These are phyloP conservation scores for Spea bombifrons DNA, from an alignment of 2,113 vertebrate species.

Conservation along the genomic window DNA sequence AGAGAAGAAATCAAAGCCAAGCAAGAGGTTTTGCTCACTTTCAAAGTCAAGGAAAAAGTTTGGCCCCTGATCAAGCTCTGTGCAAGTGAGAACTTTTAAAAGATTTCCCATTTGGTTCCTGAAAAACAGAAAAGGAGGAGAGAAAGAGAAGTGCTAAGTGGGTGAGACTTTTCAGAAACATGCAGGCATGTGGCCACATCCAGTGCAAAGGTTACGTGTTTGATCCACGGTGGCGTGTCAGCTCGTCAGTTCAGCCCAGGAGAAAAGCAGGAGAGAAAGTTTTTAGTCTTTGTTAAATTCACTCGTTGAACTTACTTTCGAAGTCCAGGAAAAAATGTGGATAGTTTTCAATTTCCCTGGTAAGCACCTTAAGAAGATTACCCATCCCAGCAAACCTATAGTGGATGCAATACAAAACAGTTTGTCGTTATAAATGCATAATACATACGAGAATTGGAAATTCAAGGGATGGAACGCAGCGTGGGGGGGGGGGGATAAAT, in stretches of 20 bases:
- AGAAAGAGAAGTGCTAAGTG: constrained; percentile 59
- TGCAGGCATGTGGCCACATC: constrained; percentile 48
- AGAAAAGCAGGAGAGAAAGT: constrained; percentile 48
- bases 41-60: constrained; percentile 96
- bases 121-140: constrained; percentile 71
- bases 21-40: constrained; percentile 78
- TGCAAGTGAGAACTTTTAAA: constrained; percentile 87
- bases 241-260: constrained; percentile 56
- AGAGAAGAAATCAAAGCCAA: constrained; percentile 63
- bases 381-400: constrained; percentile 99
- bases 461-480: too few species aligned
- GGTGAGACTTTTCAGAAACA: constrained; percentile 52
- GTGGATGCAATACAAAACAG: constrained; percentile 67
- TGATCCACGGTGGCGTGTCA: constrained; percentile 48
- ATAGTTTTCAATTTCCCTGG: constrained; percentile 99
- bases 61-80: constrained; percentile 90
- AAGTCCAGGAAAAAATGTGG: constrained; percentile 99
- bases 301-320: constrained; percentile 92
- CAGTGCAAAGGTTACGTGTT: constrained; percentile 41
- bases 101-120: constrained; percentile 86
- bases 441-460: background rate
- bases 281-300: constrained; percentile 39
- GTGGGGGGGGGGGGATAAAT: too few species aligned
- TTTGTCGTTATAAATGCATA: constrained; percentile 58
- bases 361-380: constrained; percentile 99